A percentile compares a stretch with the other conserved stretches of the same genome.
These are phyloP conservation scores for Drosophila parthenogenetica DNA, from an alignment of 2,888 invertebrate genomes.

Conservation along the genomic window DNA sequence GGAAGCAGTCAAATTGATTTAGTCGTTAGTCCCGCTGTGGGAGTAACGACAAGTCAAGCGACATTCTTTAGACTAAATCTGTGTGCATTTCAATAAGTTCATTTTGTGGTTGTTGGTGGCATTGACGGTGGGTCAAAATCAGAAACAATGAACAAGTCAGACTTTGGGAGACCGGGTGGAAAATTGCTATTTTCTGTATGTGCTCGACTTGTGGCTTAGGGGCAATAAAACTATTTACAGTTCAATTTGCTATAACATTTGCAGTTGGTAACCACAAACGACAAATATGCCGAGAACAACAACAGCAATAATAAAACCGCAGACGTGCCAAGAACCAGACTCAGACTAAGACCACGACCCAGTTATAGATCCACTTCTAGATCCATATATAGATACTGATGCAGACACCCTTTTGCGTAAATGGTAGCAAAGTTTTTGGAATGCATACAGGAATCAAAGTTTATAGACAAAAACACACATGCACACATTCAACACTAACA, in stretches of 20 bases:
- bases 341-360: constrained; percentile 3
- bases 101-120: constrained; percentile 53
- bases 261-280: constrained; percentile 71
- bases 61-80: constrained; percentile 69
- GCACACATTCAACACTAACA: constrained; percentile 16
- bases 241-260: constrained; percentile 80
- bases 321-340: constrained; percentile 31
- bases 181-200: constrained; percentile 2
- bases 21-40: background rate
- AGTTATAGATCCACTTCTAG: constrained; percentile 17
- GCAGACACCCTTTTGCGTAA: constrained; percentile 12
- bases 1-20: constrained; percentile 23
- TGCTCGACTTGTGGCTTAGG: constrained; percentile 59
- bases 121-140: constrained; percentile 33
- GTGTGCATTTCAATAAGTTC: constrained; percentile 69
- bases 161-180: constrained; percentile 11
- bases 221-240: constrained; percentile 80
- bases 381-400: constrained; percentile 5
- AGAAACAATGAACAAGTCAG: constrained; percentile 47
- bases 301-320: constrained; percentile 44
- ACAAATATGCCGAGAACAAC: constrained; percentile 68
- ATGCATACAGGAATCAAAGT: constrained; percentile 72
- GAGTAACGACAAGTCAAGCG: background rate
- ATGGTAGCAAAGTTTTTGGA: constrained; percentile 68
- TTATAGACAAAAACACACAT: constrained; percentile 62